phyloP scores from a whole-genome alignment of 2,888 invertebrate species.

The Rhimphoctona megacephalus region DNA sequence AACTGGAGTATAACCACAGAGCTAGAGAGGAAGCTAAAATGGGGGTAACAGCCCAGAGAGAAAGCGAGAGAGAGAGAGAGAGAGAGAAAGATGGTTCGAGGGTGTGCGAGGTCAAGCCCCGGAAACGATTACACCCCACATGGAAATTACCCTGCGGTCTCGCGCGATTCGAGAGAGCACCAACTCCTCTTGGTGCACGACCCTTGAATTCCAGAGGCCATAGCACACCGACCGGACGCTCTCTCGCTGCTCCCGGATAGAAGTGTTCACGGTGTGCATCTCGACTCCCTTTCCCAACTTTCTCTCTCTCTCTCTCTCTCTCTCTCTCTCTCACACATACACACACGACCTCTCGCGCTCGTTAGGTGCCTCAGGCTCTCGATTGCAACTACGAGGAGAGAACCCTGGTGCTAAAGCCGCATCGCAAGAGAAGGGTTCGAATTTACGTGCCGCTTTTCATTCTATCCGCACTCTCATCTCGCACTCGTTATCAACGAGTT shows the following conservation, averaged over 20 bases:
- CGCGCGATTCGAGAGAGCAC: conserved; percentile 64
- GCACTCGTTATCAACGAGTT: conserved; percentile 66
- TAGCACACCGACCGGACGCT: conserved; percentile 46
- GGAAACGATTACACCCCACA: conserved; percentile 69
- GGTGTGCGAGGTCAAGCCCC: conserved; percentile 66
- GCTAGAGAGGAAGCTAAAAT: conserved; percentile 53
- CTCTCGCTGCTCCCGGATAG: conserved; percentile 42
- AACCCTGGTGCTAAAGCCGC: conserved; percentile 62
- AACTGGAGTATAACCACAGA: conserved; percentile 57
- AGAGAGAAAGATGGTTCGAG: conserved; percentile 58
- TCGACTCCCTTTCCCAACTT: conserved; percentile 33
- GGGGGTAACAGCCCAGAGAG: conserved; percentile 41
- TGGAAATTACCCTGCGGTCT: conserved; percentile 70
- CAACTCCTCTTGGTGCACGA: conserved; percentile 62
- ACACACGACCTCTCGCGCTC: conserved; percentile 39
- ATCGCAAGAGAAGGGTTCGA: conserved; percentile 52
- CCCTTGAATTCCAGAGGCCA: conserved; percentile 67
- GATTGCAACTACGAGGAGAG: conserved; percentile 64
- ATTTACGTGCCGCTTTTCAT: conserved; percentile 65
- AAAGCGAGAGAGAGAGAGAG: conserved; percentile 37
- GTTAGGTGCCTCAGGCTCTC: conserved; percentile 62
- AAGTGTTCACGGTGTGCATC: conserved; percentile 55
- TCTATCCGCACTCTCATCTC: conserved; percentile 65
- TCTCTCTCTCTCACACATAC: background rate
- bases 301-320: background rate